These are phyloP conservation scores for Galagoides demidoff DNA, from an alignment of 2,797 vertebrate genomes.

Conservation along the genomic window DNA sequence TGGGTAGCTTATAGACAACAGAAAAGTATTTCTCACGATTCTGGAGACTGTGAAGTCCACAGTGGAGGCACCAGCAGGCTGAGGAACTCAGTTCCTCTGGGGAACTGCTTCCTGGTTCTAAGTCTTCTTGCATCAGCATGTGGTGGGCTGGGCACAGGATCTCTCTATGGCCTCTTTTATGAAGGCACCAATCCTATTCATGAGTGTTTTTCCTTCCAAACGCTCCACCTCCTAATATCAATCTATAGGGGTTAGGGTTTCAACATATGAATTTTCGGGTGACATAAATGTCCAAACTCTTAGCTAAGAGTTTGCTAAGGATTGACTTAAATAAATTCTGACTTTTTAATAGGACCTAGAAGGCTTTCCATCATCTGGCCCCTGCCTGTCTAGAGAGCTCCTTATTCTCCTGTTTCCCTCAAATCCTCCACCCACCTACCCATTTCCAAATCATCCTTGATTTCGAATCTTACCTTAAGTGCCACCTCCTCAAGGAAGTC, in stretches of 20 bases:
- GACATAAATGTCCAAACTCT: neutral
- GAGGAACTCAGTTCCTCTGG: neutral
- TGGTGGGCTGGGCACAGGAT: neutral
- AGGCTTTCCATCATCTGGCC: neutral
- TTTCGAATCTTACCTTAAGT: neutral
- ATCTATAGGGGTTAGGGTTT: neutral
- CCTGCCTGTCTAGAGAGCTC: neutral
- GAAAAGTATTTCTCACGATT: neutral
- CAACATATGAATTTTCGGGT: neutral
- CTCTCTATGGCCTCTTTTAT: neutral
- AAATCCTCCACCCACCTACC: neutral
- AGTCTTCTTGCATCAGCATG: neutral
- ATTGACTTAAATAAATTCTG: too few relatives aligned
- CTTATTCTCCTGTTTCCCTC: neutral
- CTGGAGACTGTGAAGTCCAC: neutral
- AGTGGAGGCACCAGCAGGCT: too few relatives aligned
- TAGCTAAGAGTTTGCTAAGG: too few relatives aligned
- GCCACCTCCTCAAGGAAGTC: neutral
- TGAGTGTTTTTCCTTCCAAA: neutral
- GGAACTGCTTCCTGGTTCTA: neutral
- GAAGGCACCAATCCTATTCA: too few relatives aligned
- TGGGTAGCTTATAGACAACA: neutral
- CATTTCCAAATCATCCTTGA: neutral
- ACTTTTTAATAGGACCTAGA: neutral
- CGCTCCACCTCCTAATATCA: neutral